Evolutionary conservation across 2,888 invertebrate genomes (phyloP).

Genomic region (Hesperia comma): DNA sequence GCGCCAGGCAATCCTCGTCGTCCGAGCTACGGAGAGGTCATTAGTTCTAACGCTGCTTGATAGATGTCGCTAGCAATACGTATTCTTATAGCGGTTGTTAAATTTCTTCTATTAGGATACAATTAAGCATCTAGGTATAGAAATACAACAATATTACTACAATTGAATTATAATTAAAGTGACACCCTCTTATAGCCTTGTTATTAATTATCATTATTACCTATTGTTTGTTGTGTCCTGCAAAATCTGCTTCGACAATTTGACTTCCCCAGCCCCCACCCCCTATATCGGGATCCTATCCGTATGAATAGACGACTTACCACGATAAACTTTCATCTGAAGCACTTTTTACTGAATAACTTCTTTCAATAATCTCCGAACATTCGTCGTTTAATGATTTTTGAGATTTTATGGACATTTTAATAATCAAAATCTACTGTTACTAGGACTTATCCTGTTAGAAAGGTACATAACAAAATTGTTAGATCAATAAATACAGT

Average conservation of each 20-base stretch:
- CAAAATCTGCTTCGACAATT: too few species aligned
- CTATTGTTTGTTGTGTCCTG: too few species aligned
- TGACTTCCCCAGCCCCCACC: too few species aligned
- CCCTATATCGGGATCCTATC: too few species aligned
- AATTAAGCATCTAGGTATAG: too few species aligned
- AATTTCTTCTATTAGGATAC: too few species aligned
- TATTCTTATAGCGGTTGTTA: too few species aligned
- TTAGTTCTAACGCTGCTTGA: not conserved
- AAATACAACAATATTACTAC: too few species aligned
- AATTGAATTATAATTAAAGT: too few species aligned
- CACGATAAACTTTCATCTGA: constrained; percentile 70
- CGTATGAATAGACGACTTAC: constrained; percentile 47
- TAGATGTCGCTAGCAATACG: not conserved
- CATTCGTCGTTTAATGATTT: constrained; percentile 71
- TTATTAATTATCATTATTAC: too few species aligned
- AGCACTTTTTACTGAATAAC: constrained; percentile 65
- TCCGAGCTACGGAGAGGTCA: constrained; percentile 49
- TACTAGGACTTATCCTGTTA: not conserved
- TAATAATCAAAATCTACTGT: constrained; percentile 29
- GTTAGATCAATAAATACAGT: constrained; percentile 59
- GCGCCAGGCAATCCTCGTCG: constrained; percentile 66
- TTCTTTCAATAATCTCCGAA: constrained; percentile 70
- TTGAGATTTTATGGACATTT: constrained; percentile 74
- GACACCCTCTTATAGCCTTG: too few species aligned
- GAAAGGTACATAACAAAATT: constrained; percentile 34